Base-by-base conservation (phyloP, 2,797 vertebrate species). In the Macropus fuliginosus region DNA sequence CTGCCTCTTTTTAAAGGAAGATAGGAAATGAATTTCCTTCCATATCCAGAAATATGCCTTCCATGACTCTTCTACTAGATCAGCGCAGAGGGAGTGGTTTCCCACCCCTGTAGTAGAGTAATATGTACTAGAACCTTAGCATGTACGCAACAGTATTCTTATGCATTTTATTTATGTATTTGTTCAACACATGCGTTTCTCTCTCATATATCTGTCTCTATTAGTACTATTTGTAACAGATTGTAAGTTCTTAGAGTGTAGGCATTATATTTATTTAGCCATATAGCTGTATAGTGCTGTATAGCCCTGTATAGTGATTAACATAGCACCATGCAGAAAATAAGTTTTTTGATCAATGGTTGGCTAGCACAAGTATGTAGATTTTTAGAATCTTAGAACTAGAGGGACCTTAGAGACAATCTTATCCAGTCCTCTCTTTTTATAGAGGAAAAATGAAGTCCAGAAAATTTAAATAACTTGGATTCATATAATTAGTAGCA, bases 131-230 rank as follows among this genome's bases (percentile, higher is more conserved):
- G 27, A 55, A 21, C 18, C 81, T 92, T 95, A 89, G 29, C 34
- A 54, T 54, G 18, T 87, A 46, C 14, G 4, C 57, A 91, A 5
- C 57, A 90, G 59, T 18, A 52, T 87, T 92, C 91, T 93, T 92
- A 59, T 91, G 91, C 81, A 46, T 91, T 93, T 93, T 95, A 56
- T 14, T 94, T 94, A 31, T 59, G 29, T 92, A 66, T 91, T 74
- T 93, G 91, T 46, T 74, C 31, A 8, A 16, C 31, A 93, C 31
- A 55, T 91, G 54, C 91, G 24, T 94, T 93, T 91, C 89, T 12
- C 50, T 93, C 56, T 40, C 62, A 93, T 94, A 81, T 92, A 95
- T 95, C 91, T 95, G 18, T 52, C 90, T 94, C 34, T 95, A 55
- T 31, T 89, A 55, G 3, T 52, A 54, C 46, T 54, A 28, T 93